A percentile compares a stretch with the other conserved stretches of the same genome.
Conservation (phyloP, 2,797 vertebrate genomes). For the Helicolenus hilgendorfi region DNA sequence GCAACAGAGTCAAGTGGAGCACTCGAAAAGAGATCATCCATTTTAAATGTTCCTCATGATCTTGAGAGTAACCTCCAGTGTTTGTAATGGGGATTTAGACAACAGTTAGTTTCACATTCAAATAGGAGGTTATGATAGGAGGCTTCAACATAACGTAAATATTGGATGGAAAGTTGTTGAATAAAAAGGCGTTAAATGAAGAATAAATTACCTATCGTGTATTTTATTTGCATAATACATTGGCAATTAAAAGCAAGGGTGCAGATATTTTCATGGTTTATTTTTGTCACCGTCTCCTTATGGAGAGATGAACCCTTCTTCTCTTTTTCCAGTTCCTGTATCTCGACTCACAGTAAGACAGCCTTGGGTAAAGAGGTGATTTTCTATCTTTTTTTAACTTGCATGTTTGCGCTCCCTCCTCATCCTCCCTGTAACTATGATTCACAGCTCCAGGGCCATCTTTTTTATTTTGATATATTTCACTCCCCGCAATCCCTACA, state of each 20-base stretch:
- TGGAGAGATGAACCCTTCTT: neutral
- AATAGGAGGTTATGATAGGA: neutral
- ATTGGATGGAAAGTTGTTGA: neutral
- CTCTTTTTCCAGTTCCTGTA: neutral
- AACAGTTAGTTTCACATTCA: neutral
- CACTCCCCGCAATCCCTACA: neutral
- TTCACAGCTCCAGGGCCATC: slow-evolving; percentile 39
- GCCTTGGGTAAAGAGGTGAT: neutral
- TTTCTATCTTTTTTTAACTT: slow-evolving; percentile 14
- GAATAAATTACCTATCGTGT: neutral
- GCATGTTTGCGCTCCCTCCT: neutral
- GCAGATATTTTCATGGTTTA: neutral
- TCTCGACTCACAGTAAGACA: neutral
- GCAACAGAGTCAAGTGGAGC: slow-evolving; percentile 31
- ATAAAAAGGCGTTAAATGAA: neutral
- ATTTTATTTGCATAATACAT: slow-evolving; percentile 4
- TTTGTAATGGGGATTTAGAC: neutral
- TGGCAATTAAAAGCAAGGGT: neutral
- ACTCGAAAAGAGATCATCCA: slow-evolving; percentile 4
- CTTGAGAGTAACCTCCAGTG: neutral
- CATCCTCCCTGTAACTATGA: slow-evolving; percentile 14
- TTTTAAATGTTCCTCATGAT: slow-evolving; percentile 16
- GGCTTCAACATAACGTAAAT: neutral
- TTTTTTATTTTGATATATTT: slow-evolving; percentile 51
- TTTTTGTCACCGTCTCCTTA: neutral